phyloP scores from a whole-genome alignment of 92 coral and sea anemone species.

The Siderastrea siderea region DNA sequence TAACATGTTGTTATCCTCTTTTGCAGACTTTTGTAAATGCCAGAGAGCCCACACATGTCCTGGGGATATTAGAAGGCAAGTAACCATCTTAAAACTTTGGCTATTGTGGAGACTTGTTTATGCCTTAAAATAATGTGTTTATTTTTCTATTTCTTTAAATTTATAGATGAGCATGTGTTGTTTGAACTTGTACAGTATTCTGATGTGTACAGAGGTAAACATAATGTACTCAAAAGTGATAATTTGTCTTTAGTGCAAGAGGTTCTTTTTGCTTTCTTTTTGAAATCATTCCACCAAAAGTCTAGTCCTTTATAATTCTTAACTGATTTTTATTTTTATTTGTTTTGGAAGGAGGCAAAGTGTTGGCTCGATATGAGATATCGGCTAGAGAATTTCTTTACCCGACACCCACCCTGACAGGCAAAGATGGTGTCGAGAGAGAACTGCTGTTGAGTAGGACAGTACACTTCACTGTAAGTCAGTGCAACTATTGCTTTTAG shows the following conservation, averaged over 20 bases:
- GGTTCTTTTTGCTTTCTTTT: too few relatives aligned
- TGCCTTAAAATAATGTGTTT: not conserved
- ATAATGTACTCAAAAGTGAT: not conserved
- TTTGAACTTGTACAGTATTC: conserved; percentile 95
- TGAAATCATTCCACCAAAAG: too few relatives aligned
- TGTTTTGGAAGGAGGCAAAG: conserved; percentile 85
- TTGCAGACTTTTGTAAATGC: conserved; percentile 86
- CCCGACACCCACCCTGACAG: conserved; percentile 95
- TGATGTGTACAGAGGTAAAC: conserved; percentile 85
- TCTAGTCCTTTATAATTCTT: not conserved
- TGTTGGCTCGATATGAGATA: conserved; percentile 93
- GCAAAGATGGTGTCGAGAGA: conserved; percentile 95
- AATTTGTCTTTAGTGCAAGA: too few relatives aligned
- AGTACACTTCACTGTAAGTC: conserved; percentile 87
- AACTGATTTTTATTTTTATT: not conserved
- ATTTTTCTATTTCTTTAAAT: conserved; percentile 1
- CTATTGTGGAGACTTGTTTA: not conserved
- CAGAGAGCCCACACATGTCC: conserved; percentile 91
- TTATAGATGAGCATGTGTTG: conserved; percentile 85
- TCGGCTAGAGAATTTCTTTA: conserved; percentile 94
- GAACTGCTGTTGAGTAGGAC: conserved; percentile 88
- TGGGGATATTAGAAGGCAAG: conserved; percentile 94
- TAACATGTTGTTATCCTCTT: not conserved
- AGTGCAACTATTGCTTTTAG: too few relatives aligned
- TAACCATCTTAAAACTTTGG: too few relatives aligned